Evolutionary conservation across 2,888 invertebrate species (phyloP).

Genomic region (Leptinotarsa haldemani): DNA sequence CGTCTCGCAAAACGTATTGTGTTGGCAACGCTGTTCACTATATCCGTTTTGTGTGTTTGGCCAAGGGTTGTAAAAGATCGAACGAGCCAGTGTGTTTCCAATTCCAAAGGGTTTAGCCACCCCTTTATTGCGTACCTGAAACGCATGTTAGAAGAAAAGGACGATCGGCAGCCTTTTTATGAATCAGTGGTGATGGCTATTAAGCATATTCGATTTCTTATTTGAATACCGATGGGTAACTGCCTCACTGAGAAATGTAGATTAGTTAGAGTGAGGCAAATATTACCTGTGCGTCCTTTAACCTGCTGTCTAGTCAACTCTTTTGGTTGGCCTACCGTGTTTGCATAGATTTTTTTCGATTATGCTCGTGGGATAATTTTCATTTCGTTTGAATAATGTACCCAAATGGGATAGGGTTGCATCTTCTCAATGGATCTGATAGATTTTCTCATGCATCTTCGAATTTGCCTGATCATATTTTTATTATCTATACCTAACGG

Average conservation of each 20-base stretch:
- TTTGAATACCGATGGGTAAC: conserved; percentile 65
- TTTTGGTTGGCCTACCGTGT: conserved; percentile 53
- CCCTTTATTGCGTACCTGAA: conserved; percentile 48
- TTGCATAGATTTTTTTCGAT: conserved; percentile 50
- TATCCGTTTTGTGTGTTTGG: conserved; percentile 27
- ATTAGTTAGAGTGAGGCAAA: conserved; percentile 59
- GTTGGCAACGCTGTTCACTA: not conserved
- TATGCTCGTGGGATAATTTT: conserved; percentile 64
- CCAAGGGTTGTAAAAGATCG: conserved; percentile 18
- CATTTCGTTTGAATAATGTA: conserved; percentile 53
- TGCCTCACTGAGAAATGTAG: conserved; percentile 64
- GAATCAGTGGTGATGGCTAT: conserved; percentile 64
- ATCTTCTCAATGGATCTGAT: conserved; percentile 48
- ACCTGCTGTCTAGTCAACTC: not conserved
- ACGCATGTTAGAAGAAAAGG: conserved; percentile 41
- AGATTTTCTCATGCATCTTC: conserved; percentile 15
- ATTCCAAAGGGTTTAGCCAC: conserved; percentile 42
- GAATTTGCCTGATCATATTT: conserved; percentile 18
- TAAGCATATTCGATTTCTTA: conserved; percentile 66
- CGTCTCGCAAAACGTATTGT: no score
- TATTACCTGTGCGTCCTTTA: conserved; percentile 18
- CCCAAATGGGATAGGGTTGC: conserved; percentile 57
- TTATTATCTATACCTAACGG: conserved; percentile 10
- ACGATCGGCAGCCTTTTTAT: conserved; percentile 44
- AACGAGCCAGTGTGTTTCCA: conserved; percentile 20